Evolutionary conservation across 1,140 invertebrate species (phyloP).

Genomic region (Caenorhabditis inopinata): DNA sequence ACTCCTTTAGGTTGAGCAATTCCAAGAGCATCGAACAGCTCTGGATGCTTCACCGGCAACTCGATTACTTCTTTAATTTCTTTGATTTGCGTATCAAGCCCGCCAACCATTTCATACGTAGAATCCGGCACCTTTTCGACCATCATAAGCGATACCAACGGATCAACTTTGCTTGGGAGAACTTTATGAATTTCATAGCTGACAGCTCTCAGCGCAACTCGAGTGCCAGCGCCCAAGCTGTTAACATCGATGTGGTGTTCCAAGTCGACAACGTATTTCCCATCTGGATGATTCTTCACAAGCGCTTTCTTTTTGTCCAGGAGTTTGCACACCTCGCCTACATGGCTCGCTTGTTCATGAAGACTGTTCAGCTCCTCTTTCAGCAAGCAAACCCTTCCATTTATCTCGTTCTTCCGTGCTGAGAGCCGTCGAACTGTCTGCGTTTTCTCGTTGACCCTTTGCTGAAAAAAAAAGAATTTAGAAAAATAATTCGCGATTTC

Average conservation of each 20-base stretch:
- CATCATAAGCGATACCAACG: conserved; percentile 99
- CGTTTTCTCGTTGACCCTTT: conserved; percentile 92
- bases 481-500: too few species aligned
- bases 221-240: conserved; percentile 92
- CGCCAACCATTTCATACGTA: conserved; percentile 99
- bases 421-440: conserved; percentile 94
- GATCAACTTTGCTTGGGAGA: conserved; percentile 98
- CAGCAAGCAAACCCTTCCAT: conserved; percentile 96
- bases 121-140: conserved; percentile 99
- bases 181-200: conserved; percentile 99
- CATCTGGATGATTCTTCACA: conserved; percentile 99
- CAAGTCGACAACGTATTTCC: conserved; percentile 98
- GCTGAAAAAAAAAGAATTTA: conserved; percentile 46
- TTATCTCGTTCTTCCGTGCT: conserved; percentile 97
- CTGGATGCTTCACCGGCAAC: conserved; percentile 97
- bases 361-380: conserved; percentile 94
- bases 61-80: conserved; percentile 99
- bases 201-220: conserved; percentile 95
- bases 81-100: conserved; percentile 98
- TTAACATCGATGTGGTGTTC: conserved; percentile 99
- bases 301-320: conserved; percentile 99
- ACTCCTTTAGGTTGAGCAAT: conserved; percentile 99
- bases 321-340: conserved; percentile 97
- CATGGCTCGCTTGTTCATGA: conserved; percentile 98
- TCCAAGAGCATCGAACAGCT: conserved; percentile 96